Conservation (phyloP, 2,797 vertebrate genomes). For the Margarornis squamiger region DNA sequence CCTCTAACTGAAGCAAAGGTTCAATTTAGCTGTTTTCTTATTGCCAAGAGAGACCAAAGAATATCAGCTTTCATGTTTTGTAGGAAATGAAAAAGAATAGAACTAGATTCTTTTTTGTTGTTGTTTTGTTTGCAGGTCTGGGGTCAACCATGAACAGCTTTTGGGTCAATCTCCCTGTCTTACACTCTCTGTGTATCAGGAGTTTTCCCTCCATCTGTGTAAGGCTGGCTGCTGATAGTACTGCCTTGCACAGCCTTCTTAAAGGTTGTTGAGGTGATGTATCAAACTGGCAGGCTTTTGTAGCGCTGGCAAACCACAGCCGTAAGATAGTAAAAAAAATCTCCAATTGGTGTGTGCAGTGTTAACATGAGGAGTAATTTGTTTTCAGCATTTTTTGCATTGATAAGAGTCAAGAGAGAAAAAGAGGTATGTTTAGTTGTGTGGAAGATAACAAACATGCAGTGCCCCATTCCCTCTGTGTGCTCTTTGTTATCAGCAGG, state of each 20-base stretch:
- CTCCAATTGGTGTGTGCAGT: neutral
- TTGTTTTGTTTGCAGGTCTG: neutral
- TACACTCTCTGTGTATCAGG: neutral
- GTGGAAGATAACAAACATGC: conserved; percentile 62
- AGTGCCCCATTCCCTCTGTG: conserved; percentile 56
- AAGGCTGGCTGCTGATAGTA: neutral
- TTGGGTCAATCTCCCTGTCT: conserved; percentile 35
- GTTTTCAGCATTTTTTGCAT: conserved; percentile 49
- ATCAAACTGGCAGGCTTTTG: neutral
- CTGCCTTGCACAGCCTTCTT: neutral
- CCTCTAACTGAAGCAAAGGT: conserved; percentile 45
- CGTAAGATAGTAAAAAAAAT: neutral
- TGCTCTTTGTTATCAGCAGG: conserved; percentile 67
- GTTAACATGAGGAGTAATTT: conserved; percentile 32
- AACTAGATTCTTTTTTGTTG: conserved; percentile 60
- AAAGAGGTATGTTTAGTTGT: conserved; percentile 57
- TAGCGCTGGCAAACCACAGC: neutral
- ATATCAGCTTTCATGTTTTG: conserved; percentile 61
- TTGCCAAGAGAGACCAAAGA: conserved; percentile 17
- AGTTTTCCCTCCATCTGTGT: neutral
- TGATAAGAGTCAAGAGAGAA: conserved; percentile 53
- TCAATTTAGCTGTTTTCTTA: conserved; percentile 54
- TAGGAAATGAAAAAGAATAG: conserved; percentile 69
- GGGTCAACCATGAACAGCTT: conserved; percentile 55
- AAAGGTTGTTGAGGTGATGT: neutral